Percentiles rank a stretch among this genome's conserved stretches.
Evolutionary conservation across 2,113 vertebrate species (phyloP).

Genomic region (Lontra canadensis): DNA sequence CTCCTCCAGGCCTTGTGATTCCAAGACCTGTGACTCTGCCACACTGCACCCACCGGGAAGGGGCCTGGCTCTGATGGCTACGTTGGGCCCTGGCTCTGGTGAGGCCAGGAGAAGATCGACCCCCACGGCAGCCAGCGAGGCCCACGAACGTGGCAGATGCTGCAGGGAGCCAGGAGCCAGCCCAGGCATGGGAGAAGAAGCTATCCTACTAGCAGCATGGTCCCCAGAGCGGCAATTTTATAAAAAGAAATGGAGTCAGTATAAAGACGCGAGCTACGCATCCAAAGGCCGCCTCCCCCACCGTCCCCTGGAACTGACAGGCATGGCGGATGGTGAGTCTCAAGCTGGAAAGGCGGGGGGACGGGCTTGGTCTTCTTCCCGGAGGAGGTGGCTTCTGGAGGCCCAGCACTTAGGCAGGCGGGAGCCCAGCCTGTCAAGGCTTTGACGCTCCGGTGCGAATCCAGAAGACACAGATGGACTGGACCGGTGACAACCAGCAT

Average conservation of each 20-base stretch:
- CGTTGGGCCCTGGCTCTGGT: accelerated
- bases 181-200: neutral
- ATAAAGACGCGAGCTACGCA: neutral
- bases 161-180: neutral
- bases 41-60: neutral
- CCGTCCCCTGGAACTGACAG: neutral
- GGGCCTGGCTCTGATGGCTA: neutral
- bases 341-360: neutral
- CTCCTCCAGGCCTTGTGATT: accelerated
- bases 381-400: neutral
- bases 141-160: accelerated
- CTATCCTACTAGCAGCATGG: neutral
- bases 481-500: slow-evolving; percentile 44
- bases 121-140: neutral
- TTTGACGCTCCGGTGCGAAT: neutral
- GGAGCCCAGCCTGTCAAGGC: neutral
- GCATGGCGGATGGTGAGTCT: neutral
- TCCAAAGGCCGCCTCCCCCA: neutral
- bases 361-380: neutral
- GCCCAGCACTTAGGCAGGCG: accelerated
- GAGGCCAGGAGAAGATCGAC: neutral
- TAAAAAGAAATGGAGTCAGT: neutral
- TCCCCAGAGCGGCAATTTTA: neutral
- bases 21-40: neutral
- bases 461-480: slow-evolving; percentile 70